phyloP scores from a whole-genome alignment of 2,888 invertebrate species.

The Lampropteryx suffumata region DNA sequence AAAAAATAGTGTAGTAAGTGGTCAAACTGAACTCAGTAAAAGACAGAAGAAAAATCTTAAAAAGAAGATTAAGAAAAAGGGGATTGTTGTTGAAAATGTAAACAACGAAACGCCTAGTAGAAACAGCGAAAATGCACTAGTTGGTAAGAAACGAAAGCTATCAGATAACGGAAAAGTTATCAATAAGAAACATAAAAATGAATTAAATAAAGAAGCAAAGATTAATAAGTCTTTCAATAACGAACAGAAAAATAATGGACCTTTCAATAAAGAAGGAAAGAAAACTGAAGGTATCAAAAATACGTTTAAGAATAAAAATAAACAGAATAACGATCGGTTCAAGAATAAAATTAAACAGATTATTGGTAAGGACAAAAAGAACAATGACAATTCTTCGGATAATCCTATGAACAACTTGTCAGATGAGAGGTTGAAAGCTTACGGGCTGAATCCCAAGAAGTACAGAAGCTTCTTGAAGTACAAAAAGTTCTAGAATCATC shows the following conservation, averaged over 20 bases:
- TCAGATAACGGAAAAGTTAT: constrained; percentile 26
- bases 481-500: constrained; percentile 68
- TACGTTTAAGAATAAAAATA: constrained; percentile 42
- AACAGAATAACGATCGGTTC: constrained; percentile 36
- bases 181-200: constrained; percentile 25
- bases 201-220: constrained; percentile 39
- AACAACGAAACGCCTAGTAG: constrained; percentile 47
- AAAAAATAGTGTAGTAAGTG: neutral
- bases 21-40: constrained; percentile 26
- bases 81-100: constrained; percentile 50
- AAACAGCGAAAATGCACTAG: constrained; percentile 32
- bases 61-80: constrained; percentile 39
- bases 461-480: constrained; percentile 90
- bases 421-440: constrained; percentile 93
- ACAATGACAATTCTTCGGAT: constrained; percentile 39
- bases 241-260: constrained; percentile 20
- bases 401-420: constrained; percentile 79
- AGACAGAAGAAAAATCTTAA: constrained; percentile 45
- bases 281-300: constrained; percentile 39
- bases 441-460: constrained; percentile 95
- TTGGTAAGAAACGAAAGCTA: constrained; percentile 37
- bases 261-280: constrained; percentile 33
- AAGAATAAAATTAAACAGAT: constrained; percentile 44
- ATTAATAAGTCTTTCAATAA: constrained; percentile 35
- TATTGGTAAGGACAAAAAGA: constrained; percentile 44